Conservation (phyloP, 2,797 vertebrate species). For the Nyctibius grandis region DNA sequence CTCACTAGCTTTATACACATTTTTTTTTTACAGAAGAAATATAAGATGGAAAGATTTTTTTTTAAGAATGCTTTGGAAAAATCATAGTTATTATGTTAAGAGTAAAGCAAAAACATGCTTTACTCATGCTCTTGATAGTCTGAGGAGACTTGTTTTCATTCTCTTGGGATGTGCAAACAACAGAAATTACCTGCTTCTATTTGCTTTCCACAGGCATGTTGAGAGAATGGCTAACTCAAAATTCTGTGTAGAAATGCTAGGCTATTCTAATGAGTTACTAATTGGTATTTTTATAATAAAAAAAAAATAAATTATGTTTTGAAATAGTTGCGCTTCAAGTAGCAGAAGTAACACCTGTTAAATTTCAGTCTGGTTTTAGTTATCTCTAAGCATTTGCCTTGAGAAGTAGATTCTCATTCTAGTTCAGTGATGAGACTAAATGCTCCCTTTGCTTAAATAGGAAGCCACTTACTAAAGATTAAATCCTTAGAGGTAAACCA, state of each 20-base stretch:
- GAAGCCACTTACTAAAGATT: not conserved
- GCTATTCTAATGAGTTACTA: not conserved
- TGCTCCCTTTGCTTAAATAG: not conserved
- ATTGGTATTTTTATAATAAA: not conserved
- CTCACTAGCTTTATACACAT: not conserved
- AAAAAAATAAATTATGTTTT: not conserved
- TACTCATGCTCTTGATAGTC: not conserved
- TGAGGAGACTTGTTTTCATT: not conserved
- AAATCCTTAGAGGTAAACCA: not conserved
- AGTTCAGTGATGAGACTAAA: not conserved
- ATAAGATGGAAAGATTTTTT: not conserved
- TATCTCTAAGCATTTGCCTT: not conserved
- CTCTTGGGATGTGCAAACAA: not conserved
- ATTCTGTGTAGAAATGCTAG: not conserved
- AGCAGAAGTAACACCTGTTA: not conserved
- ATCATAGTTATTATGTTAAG: not conserved
- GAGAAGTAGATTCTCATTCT: not conserved
- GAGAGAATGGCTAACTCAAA: not conserved
- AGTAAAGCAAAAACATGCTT: not conserved
- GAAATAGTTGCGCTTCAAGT: not conserved
- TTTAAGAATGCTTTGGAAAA: not conserved
- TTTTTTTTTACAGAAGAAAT: not conserved
- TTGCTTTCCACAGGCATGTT: not conserved
- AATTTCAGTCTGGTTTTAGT: not conserved
- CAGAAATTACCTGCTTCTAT: not conserved